Percentiles rank a stretch among this genome's conserved stretches.
These are phyloP conservation scores for Diplazon laetatorius DNA, from an alignment of 2,888 invertebrate genomes.

Conservation along the genomic window DNA sequence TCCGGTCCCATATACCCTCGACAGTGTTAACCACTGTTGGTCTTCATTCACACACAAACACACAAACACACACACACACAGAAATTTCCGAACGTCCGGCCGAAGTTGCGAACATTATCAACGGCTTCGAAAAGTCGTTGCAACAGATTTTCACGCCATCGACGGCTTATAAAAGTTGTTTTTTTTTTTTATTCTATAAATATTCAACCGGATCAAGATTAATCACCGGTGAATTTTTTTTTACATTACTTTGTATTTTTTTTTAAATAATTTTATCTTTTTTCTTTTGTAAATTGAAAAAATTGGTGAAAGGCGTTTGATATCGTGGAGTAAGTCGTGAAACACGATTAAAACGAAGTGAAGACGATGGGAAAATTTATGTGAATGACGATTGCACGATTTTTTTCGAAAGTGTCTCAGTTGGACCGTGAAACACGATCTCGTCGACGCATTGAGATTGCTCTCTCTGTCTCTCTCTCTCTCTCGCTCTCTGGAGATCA, in stretches of 20 bases:
- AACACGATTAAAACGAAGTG: no score
- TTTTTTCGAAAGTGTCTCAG: background rate
- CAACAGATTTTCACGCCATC: background rate
- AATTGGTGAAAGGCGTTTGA: no score
- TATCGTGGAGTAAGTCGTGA: no score
- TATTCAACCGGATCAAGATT: background rate
- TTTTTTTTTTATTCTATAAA: no score
- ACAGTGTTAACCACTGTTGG: constrained; percentile 36
- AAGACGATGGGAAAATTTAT: no score
- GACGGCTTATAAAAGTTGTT: constrained; percentile 1
- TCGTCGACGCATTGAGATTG: no score
- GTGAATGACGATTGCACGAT: background rate
- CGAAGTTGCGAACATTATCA: background rate
- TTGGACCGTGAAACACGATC: no score
- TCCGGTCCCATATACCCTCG: constrained; percentile 48
- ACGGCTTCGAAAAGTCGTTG: constrained; percentile 26
- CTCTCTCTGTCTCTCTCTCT: no score
- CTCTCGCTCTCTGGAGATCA: constrained; percentile 30
- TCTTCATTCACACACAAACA: constrained; percentile 44
- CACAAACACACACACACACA: constrained; percentile 42
- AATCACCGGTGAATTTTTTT: no score
- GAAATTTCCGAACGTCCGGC: constrained; percentile 35
- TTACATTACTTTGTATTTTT: no score
- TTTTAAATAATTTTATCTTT: no score
- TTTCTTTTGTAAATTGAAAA: no score